Conservation (phyloP, 1,140 invertebrate species). For the Ctenoplectra terminalis region DNA sequence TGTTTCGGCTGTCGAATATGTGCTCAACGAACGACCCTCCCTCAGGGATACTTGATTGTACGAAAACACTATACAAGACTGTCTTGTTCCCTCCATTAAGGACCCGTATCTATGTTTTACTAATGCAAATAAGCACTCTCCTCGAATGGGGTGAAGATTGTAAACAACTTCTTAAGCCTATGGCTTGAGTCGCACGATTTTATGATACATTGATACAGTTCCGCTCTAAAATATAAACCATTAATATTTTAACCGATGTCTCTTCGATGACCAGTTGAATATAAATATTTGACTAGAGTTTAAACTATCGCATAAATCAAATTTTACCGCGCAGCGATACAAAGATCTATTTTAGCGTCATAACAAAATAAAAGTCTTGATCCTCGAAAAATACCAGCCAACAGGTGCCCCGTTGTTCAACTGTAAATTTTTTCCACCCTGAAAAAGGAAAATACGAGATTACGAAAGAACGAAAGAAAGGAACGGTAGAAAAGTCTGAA, state of each 20-base stretch:
- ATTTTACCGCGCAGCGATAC: no score
- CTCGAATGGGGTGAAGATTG: no score
- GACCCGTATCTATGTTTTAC: neutral
- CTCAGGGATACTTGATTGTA: neutral
- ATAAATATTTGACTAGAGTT: no score
- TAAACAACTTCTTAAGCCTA: neutral
- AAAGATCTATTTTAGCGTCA: neutral
- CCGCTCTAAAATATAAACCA: neutral
- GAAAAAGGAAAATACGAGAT: neutral
- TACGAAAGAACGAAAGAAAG: neutral
- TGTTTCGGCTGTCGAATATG: no score
- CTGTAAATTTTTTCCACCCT: slow-evolving; percentile 10
- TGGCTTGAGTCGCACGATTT: neutral
- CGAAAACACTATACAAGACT: no score
- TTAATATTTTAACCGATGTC: neutral
- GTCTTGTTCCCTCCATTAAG: neutral
- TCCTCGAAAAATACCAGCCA: neutral
- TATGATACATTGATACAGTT: neutral
- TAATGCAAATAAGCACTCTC: neutral
- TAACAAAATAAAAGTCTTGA: neutral
- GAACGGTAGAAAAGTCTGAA: neutral
- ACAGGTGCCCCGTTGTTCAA: slow-evolving; percentile 30
- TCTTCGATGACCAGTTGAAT: no score
- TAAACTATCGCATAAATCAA: no score
- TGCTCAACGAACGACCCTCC: no score